Evolutionary conservation across 1,140 invertebrate genomes (phyloP).

Genomic region (Diplogasteroides magnus): DNA sequence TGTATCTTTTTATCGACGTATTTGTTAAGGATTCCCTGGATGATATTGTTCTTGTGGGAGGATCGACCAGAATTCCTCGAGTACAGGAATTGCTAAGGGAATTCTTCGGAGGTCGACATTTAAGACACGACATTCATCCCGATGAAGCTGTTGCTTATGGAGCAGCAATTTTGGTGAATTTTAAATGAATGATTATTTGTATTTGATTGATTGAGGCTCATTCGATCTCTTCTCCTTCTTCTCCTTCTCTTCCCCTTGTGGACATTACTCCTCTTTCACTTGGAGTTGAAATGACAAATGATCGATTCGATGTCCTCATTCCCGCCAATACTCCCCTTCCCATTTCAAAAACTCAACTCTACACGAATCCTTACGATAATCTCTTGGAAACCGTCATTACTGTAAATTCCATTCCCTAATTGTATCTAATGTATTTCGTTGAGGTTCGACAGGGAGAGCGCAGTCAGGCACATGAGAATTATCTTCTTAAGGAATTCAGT

Average conservation of each 20-base stretch:
- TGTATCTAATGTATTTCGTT: too few species aligned
- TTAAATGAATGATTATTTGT: too few species aligned
- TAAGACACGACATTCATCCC: neutral
- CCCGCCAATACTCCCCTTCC: neutral
- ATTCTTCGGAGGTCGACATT: neutral
- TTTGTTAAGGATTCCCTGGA: too few species aligned
- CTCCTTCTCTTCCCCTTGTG: neutral
- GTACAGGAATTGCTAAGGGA: neutral
- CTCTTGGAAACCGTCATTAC: too few species aligned
- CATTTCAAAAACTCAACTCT: neutral
- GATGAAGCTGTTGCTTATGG: neutral
- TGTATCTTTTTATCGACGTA: too few species aligned
- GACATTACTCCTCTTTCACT: neutral
- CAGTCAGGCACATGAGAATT: too few species aligned
- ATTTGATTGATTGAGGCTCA: too few species aligned
- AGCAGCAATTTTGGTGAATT: neutral
- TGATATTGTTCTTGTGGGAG: neutral
- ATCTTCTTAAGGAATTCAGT: too few species aligned
- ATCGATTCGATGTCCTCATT: neutral
- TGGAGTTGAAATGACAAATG: neutral
- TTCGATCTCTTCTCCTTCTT: too few species aligned
- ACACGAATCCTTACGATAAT: neutral
- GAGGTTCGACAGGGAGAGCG: too few species aligned
- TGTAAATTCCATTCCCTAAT: too few species aligned
- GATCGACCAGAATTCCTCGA: neutral